Conservation (phyloP, 2,888 invertebrate species). For the Synergus itoensis region DNA sequence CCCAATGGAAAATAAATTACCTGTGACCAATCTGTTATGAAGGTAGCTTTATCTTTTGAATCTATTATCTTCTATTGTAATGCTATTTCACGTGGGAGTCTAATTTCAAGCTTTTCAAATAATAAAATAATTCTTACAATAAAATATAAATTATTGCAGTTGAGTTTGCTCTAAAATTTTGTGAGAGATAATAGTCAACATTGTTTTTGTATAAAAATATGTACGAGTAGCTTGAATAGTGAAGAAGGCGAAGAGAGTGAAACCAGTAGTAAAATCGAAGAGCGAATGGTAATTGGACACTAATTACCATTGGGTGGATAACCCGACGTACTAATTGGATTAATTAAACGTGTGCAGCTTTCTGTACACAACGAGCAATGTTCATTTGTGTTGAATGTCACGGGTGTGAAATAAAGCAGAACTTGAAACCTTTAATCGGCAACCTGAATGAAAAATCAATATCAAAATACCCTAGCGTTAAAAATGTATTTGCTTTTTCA, state of each 20-base stretch:
- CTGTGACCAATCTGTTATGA: background rate
- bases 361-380: slow-evolving; percentile 11
- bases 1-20: background rate
- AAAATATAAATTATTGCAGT: too few species aligned
- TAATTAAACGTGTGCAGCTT: slow-evolving; percentile 37
- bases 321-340: slow-evolving; percentile 38
- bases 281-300: slow-evolving; percentile 41
- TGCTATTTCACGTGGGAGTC: background rate
- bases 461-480: background rate
- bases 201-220: background rate
- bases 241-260: background rate
- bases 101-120: background rate
- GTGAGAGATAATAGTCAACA: background rate
- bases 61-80: background rate
- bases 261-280: slow-evolving; percentile 35
- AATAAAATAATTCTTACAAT: background rate
- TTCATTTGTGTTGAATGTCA: slow-evolving; percentile 14
- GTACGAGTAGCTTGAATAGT: slow-evolving; percentile 1
- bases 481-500: too few species aligned
- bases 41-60: background rate
- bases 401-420: slow-evolving; percentile 28
- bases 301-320: slow-evolving; percentile 40
- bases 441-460: background rate
- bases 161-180: background rate
- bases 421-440: slow-evolving; percentile 6